These are phyloP conservation scores for Coreius guichenoti DNA, from an alignment of 2,797 vertebrate genomes.

Conservation along the genomic window DNA sequence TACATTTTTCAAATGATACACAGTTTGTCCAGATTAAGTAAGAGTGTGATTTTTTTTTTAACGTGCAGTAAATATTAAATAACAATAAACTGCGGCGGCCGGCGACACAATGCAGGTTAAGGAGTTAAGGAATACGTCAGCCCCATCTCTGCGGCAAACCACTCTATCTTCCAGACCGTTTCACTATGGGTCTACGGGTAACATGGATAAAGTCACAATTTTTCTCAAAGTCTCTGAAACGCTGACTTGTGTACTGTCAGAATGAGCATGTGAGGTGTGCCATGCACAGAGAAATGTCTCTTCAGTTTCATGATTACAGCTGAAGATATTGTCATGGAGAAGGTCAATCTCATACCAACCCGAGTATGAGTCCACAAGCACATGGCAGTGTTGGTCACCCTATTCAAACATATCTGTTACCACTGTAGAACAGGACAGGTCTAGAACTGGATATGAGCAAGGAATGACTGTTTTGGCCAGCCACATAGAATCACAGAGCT, in stretches of 20 bases:
- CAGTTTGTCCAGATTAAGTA: no score
- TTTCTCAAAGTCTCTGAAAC: conserved; percentile 42
- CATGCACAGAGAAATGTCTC: conserved; percentile 19
- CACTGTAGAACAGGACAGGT: neutral
- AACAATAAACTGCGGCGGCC: no score
- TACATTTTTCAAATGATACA: no score
- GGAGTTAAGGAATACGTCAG: conserved; percentile 37
- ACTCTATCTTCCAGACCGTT: conserved; percentile 30
- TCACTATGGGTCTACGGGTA: conserved; percentile 40
- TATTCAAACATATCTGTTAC: conserved; percentile 7
- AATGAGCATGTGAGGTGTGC: neutral
- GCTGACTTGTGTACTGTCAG: conserved; percentile 44
- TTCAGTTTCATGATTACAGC: conserved; percentile 27
- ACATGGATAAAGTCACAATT: conserved; percentile 4
- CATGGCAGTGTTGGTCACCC: neutral
- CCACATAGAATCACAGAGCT: no score
- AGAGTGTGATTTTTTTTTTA: no score
- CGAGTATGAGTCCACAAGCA: neutral
- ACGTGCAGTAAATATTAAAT: no score
- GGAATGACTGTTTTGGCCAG: no score
- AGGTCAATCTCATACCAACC: neutral
- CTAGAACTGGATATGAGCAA: no score
- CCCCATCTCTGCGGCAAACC: conserved; percentile 31
- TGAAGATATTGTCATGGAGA: neutral
- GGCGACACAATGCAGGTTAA: no score